Percentiles rank a stretch among this genome's conserved stretches.
Evolutionary conservation across 2,888 invertebrate species (phyloP).

Genomic region (Caenorhabditis sp.): DNA sequence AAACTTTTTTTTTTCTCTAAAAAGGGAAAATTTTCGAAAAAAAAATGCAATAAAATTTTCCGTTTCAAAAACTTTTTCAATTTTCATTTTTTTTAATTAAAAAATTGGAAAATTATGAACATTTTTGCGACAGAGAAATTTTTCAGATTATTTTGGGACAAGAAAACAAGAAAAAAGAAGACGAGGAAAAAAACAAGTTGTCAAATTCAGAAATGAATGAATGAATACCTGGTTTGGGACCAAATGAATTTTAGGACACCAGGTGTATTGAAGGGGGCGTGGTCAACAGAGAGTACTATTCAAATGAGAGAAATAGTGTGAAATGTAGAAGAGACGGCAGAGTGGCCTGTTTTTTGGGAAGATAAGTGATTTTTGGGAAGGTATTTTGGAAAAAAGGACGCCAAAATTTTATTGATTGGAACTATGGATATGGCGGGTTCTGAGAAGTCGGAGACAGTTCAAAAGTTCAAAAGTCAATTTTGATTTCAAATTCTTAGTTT

Average conservation of each 20-base stretch:
- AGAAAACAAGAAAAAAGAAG: neutral
- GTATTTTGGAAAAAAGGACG: no score
- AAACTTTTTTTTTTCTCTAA: no score
- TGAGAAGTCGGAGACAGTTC: neutral
- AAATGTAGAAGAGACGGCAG: neutral
- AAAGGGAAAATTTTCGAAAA: neutral
- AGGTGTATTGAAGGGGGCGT: neutral
- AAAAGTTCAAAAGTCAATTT: neutral
- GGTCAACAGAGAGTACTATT: neutral
- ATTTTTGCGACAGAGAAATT: constrained; percentile 3
- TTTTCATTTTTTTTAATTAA: neutral
- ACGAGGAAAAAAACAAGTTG: constrained; percentile 1
- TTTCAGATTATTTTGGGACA: neutral
- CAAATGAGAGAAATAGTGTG: neutral
- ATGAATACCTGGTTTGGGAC: no score
- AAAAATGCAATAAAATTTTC: constrained; percentile 5
- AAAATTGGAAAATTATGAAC: constrained; percentile 9
- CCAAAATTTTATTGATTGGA: no score
- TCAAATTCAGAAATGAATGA: neutral
- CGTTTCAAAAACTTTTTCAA: neutral
- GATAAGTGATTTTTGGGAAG: no score
- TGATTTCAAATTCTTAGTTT: neutral
- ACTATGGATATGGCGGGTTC: no score
- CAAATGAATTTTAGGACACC: neutral
- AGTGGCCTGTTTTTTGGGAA: neutral